Evolutionary conservation across 2,797 vertebrate genomes (phyloP), one percentile per base, ranked within the genome.

Genomic region (Pangasius mekongensis): DNA sequence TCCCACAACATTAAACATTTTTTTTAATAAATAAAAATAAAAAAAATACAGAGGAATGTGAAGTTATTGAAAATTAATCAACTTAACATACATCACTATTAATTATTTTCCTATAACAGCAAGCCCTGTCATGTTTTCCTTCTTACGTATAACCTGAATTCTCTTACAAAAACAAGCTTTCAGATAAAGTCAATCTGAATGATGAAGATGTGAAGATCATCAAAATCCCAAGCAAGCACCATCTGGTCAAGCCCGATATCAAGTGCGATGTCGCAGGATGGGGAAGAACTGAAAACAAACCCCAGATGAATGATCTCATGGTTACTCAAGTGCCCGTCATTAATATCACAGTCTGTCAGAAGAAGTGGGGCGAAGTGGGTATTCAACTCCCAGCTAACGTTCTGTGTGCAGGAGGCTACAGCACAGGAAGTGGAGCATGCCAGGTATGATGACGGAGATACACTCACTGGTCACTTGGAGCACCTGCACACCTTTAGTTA

Each of bases 211-310:
- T 90, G 22, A 88, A 91, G 87, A 39, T 2, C 5, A 62, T 91
- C 27, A 14, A 64, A n/a, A 86, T 92, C 74, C 85, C 24, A 22
- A 14, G 1, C 20, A 87, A 87, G 1, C 49, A 67, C 36, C 88
- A 83, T 74, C 0, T 2, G 1, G 7, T 92, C 1, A 87, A 89
- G n/a, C 20, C 74, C 2, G 83, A 90, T 0, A 83, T 62, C 0
- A 62, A 58, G 43, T 93, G 93, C 71, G 47, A 20, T 16, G 89
- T 93, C 18, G 93, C 91, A 13, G 93, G 92, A 67, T 93, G 93
- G 92, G 92, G 93, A 49, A n/a, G 3, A 36, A 90, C 62, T 27
- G 24, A 89, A 86, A 27, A 82, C 8, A 2, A 30, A 1, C 1
- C 27, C 0, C 0, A 0, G 0, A 67, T 77, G 3, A 20, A 60